Evolutionary conservation across 2,888 invertebrate genomes (phyloP), one percentile per base, ranked within the genome.

Genomic region (Eubasilissa splendida): DNA sequence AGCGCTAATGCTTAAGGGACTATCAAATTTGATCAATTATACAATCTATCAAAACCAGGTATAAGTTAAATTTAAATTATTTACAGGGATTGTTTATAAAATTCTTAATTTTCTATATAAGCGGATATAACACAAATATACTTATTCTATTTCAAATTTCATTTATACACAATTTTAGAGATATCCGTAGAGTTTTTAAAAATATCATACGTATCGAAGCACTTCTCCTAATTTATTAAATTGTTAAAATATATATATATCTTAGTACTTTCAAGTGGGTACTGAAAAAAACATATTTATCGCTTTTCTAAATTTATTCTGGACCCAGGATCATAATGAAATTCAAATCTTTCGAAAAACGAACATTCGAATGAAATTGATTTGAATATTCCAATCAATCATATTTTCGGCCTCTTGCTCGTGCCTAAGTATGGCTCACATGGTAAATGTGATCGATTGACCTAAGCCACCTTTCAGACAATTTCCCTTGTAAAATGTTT

Each of bases 321-420:
- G 11, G 33, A 65, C 12, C 65, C 33, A 31, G 33, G 22, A 33
- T 31, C 4, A 63, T 63, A 33, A 65, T 65, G 65, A 65, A 65
- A 33, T 65, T 65, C 65, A 65, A 65, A 33, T 65, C 65, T 22
- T 65, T 65, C 33, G 65, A 33, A 65, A 65, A 65, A 65, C 14
- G 65, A 65, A 65, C 65, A 33, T 65, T 65, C 33, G 65, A 65
- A 65, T 12, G 65, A 65, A 65, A 65, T 3, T 42, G 65, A 65
- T 65, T 65, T 65, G 65, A 65, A 65, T 65, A 22, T 9, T 11
- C 65, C 65, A 31, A 65, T 65, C 65, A 65, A 65, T 65, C 65
- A 65, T 65, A 11, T 63, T 65, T 65, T 33, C 65, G 11, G 10
- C 65, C 31, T 31, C 65, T 65, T 31, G 33, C 65, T 9, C 31